Percentiles rank a stretch among this genome's conserved stretches.
Evolutionary conservation across 2,113 vertebrate genomes (phyloP).

Genomic region (Bucco capensis): DNA sequence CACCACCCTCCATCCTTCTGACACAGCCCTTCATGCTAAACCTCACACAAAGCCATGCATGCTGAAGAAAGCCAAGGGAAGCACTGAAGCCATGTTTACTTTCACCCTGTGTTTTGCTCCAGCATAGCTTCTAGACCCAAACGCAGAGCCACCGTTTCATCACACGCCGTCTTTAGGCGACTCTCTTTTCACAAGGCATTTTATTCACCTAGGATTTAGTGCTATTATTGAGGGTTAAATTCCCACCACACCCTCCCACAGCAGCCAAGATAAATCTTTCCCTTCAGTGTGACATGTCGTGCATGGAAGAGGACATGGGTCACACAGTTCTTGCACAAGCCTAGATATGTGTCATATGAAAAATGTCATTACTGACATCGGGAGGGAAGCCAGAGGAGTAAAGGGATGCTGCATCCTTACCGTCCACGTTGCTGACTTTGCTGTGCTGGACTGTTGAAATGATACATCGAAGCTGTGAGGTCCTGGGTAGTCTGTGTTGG

Average conservation of each 20-base stretch:
- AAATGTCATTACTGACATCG: background rate
- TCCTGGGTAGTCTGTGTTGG: slow-evolving; percentile 97
- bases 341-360: background rate
- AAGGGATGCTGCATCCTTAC: slow-evolving; percentile 73
- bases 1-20: background rate
- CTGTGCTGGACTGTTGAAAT: slow-evolving; percentile 98
- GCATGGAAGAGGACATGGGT: background rate
- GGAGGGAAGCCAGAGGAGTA: background rate
- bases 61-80: background rate
- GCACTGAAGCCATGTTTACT: background rate
- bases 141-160: background rate
- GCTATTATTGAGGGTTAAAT: background rate
- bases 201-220: slow-evolving; percentile 27
- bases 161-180: background rate
- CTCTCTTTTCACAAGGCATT: background rate
- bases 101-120: background rate
- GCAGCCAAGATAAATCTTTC: background rate
- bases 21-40: rapidly evolving
- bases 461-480: slow-evolving; percentile 98
- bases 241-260: slow-evolving; percentile 40
- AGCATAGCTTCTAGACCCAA: background rate
- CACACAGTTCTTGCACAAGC: background rate
- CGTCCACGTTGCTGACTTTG: slow-evolving; percentile 98
- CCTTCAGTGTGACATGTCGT: background rate
- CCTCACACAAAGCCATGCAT: rapidly evolving